Evolutionary conservation across 2,113 vertebrate genomes (phyloP), one percentile per base, ranked within the genome.

Genomic region (Athene noctua): DNA sequence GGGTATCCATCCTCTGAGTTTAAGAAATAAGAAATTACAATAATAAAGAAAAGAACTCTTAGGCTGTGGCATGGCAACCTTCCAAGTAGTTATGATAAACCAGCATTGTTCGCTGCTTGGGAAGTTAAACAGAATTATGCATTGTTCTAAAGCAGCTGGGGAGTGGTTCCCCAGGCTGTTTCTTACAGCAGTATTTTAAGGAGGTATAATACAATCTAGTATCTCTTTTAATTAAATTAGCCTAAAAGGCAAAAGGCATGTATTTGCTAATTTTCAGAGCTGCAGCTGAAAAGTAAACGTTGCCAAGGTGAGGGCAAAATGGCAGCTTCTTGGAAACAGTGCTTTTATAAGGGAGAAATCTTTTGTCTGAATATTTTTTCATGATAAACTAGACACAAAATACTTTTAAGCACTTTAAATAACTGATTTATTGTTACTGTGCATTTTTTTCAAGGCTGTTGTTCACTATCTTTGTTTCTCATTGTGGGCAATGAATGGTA

Each of bases 51-150:
- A 93, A 61, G 54, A 88, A 63, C 26, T 72, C 30, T 80, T 91
- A 80, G 61, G 49, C 51, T 93, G 42, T 94, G 63, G 46, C 88
- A 58, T 92, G 80, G 89, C 93, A 94, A 9, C 10, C 47, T 96
- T 95, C 95, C 96, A 96, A 91, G 72, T 29, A 78, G 65, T 89
- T 95, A 61, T 51, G 78, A 93, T 94, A 95, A 97, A 77, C n/a
- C 30, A 59, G 8, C 26, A 54, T 57, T 91, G 51, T 86, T 96
- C 15, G 0, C 66, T 92, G 55, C 73, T 74, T 34, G 62, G 38
- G 52, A 94, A 94, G 90, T 73, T 51, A 94, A 97, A 79, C 5
- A 90, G 74, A 61, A 91, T 57, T 94, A 38, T n/a, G 34, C 54
- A 79, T 91, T 86, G 75, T 86, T 84, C 59, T 89, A 74, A 95